A percentile compares a stretch with the other conserved stretches of the same genome.
These are phyloP conservation scores for Galeruca laticollis DNA, from an alignment of 2,888 invertebrate species.

Conservation along the genomic window DNA sequence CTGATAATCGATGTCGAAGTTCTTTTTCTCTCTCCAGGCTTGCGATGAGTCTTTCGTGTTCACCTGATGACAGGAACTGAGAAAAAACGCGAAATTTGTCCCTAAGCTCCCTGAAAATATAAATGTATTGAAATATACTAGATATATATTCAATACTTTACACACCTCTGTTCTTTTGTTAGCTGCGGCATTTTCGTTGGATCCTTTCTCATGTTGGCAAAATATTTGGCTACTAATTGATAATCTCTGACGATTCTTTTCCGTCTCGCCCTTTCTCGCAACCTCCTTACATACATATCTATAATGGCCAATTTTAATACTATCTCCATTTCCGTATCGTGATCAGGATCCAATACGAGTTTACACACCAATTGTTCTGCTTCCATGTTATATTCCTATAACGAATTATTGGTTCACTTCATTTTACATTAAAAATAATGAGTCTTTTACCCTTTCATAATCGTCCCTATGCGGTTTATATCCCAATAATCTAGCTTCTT, in stretches of 20 bases:
- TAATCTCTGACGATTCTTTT: constrained; percentile 92
- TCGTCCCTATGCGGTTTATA: constrained; percentile 97
- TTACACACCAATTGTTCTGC: constrained; percentile 92
- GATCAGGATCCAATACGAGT: constrained; percentile 81
- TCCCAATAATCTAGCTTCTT: constrained; percentile 89
- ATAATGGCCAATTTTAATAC: constrained; percentile 92
- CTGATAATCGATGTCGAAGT: constrained; percentile 83
- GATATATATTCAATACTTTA: constrained; percentile 5
- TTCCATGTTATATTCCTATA: constrained; percentile 88
- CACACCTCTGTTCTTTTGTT: constrained; percentile 83
- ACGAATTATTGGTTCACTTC: constrained; percentile 11
- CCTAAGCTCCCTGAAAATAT: constrained; percentile 75
- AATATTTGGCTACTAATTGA: constrained; percentile 89
- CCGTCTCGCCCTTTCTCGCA: constrained; percentile 87
- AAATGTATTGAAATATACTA: not conserved
- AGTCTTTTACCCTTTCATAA: constrained; percentile 83
- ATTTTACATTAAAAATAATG: not conserved
- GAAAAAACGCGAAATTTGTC: constrained; percentile 88
- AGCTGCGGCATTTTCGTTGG: constrained; percentile 65
- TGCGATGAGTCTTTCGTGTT: constrained; percentile 83
- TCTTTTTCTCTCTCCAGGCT: constrained; percentile 88
- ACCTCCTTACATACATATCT: constrained; percentile 87
- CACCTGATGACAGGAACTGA: constrained; percentile 88
- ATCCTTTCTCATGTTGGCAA: constrained; percentile 71
- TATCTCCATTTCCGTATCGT: constrained; percentile 91